Evolutionary conservation across 1,140 invertebrate species (phyloP), one percentile per base, ranked within the genome.

Genomic region (Neuroterus valhalla): DNA sequence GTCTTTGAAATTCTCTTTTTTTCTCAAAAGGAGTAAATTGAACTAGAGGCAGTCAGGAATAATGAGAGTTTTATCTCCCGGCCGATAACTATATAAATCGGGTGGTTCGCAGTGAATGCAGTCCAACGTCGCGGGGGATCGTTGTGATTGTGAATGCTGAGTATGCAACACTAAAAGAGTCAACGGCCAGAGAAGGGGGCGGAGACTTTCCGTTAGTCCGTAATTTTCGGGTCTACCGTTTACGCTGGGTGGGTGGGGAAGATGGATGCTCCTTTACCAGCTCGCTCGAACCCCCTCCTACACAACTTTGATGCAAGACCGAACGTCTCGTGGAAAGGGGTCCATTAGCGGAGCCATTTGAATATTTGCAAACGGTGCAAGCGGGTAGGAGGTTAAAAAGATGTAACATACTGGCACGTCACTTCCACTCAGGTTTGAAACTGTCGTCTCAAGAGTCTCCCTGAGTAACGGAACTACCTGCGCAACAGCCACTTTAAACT

Each of bases 301-400:
- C 82, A 83, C 74, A 84, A 88, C 86, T 89, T 88, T 86, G 87
- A 88, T 85, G 84, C 85, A 83, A 86, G 84, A 86, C 81, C 85
- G 75, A 77, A 75, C 72, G 74, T 55, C 46, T 50, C 62, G 74
- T 77, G 68, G 70, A 78, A 76, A 81, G 76, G 81, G 81, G 81
- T 86, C 88, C 88, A 89, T 89, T 89, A 89, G 87, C 76, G 81
- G 76, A 84, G 81, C 86, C 87, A 89, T 89, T 89, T 88, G 87
- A 89, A 89, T 89, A 89, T 89, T 89, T 89, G 88, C 88, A 88
- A 89, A 89, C 84, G 83, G 85, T 81, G 85, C 83, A 81, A 84
- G 83, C 76, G 81, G 79, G 78, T 70, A 73, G 67, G 81, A 81
- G 84, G 84, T 88, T 86, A 87, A 89, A 87, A 87, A 87, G 84